Conservation (phyloP, 2,888 invertebrate species). For the Lobophora halterata region DNA sequence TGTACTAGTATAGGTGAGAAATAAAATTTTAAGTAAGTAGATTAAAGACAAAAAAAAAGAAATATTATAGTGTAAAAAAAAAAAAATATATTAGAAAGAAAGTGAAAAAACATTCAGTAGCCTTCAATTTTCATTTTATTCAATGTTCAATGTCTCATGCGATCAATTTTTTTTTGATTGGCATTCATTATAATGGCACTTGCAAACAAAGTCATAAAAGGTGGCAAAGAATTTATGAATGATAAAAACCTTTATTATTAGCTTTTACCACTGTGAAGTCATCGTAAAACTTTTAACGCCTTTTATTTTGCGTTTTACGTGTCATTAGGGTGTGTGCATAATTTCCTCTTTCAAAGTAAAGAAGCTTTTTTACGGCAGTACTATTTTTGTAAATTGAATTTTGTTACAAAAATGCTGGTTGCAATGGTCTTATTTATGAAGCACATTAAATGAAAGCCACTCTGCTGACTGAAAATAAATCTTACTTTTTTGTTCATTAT, state of each 20-base stretch:
- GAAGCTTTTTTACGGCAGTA: constrained; percentile 24
- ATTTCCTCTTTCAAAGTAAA: constrained; percentile 25
- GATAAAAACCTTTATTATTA: constrained; percentile 27
- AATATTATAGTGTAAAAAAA: no score
- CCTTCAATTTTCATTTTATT: constrained; percentile 3
- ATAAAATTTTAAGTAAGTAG: no score
- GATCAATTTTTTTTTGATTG: constrained; percentile 24
- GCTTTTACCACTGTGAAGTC: constrained; percentile 27
- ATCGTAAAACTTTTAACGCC: constrained; percentile 27
- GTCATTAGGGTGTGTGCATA: constrained; percentile 17
- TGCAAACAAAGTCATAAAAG: constrained; percentile 48
- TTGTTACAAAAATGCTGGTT: no score
- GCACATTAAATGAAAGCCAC: no score
- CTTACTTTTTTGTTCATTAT: no score
- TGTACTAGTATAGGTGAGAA: no score
- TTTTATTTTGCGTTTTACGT: constrained; percentile 24
- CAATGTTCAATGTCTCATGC: constrained; percentile 9
- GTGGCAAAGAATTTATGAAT: constrained; percentile 41
- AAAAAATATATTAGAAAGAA: no score
- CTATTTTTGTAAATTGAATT: no score
- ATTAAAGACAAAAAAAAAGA: no score
- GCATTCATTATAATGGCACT: constrained; percentile 21
- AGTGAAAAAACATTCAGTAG: no score
- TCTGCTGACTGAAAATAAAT: no score
- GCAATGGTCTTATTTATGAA: no score